Evolutionary conservation across 2,888 invertebrate genomes (phyloP).

Genomic region (Galerucella nymphaeae): DNA sequence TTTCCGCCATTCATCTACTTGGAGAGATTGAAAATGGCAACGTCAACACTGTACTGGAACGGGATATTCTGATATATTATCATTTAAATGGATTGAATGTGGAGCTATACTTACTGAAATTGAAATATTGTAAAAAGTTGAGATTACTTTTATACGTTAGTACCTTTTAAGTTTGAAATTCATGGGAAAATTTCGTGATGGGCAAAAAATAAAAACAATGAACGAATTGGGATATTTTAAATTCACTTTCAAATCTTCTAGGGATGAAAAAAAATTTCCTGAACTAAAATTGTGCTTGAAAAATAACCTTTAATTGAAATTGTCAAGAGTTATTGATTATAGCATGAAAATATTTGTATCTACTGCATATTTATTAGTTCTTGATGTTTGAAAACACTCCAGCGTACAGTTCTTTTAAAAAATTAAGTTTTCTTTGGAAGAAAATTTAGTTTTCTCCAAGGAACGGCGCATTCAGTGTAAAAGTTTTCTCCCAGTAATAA

Average conservation of each 20-base stretch:
- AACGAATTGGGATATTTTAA: too few species aligned
- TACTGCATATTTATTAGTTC: background rate
- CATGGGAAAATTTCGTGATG: too few species aligned
- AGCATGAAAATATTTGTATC: background rate
- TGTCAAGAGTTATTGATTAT: too few species aligned
- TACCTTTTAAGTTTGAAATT: too few species aligned
- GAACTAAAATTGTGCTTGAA: too few species aligned
- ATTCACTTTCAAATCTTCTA: too few species aligned
- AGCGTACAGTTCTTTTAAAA: background rate
- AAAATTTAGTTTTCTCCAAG: background rate
- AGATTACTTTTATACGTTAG: background rate
- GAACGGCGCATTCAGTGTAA: background rate
- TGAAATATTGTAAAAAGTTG: background rate
- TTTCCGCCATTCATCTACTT: background rate
- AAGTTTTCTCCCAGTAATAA: background rate
- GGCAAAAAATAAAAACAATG: too few species aligned
- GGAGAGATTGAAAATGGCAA: background rate
- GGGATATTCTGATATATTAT: slow-evolving; percentile 5
- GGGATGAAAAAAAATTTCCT: too few species aligned
- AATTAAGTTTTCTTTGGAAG: background rate
- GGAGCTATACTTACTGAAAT: background rate
- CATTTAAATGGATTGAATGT: background rate
- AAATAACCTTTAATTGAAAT: too few species aligned
- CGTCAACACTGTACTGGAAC: background rate
- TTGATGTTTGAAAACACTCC: background rate